phyloP scores from a whole-genome alignment of 1,140 invertebrate genomes.

The Macrotrachela quadricornifera region DNA sequence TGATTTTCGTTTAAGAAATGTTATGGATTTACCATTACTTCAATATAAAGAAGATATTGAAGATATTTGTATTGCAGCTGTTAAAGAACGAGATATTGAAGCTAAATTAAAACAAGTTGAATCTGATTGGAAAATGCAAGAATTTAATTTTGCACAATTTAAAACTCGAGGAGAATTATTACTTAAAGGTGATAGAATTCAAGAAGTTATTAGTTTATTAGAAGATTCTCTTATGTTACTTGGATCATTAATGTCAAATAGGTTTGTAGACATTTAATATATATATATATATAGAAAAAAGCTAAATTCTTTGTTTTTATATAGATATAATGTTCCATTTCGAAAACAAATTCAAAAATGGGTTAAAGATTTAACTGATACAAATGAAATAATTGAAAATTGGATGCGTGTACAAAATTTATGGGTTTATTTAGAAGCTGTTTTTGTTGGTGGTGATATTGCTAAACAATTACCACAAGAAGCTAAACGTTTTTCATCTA shows the following conservation, averaged over 20 bases:
- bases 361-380: constrained; percentile 77
- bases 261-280: constrained; percentile 68
- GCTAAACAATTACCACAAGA: constrained; percentile 75
- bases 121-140: constrained; percentile 76
- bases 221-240: constrained; percentile 89
- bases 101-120: constrained; percentile 78
- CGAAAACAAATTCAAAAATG: constrained; percentile 85
- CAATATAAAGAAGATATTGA: constrained; percentile 89
- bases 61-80: constrained; percentile 88
- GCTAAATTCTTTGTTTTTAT: constrained; percentile 67
- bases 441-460: constrained; percentile 91
- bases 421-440: constrained; percentile 92
- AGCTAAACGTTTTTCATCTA: constrained; percentile 56
- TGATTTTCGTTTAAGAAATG: constrained; percentile 77
- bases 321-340: constrained; percentile 83
- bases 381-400: constrained; percentile 80
- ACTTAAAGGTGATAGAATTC: constrained; percentile 70
- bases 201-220: constrained; percentile 72
- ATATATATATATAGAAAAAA: constrained; percentile 88
- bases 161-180: constrained; percentile 80
- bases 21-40: constrained; percentile 75
- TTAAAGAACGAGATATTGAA: constrained; percentile 94
- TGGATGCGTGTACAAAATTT: constrained; percentile 92
- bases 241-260: constrained; percentile 68
- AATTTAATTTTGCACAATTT: constrained; percentile 76